Percentiles rank a stretch among this genome's conserved stretches.
These are phyloP conservation scores for Leptobrachium leishanense DNA, from an alignment of 2,113 vertebrate species.

Conservation along the genomic window DNA sequence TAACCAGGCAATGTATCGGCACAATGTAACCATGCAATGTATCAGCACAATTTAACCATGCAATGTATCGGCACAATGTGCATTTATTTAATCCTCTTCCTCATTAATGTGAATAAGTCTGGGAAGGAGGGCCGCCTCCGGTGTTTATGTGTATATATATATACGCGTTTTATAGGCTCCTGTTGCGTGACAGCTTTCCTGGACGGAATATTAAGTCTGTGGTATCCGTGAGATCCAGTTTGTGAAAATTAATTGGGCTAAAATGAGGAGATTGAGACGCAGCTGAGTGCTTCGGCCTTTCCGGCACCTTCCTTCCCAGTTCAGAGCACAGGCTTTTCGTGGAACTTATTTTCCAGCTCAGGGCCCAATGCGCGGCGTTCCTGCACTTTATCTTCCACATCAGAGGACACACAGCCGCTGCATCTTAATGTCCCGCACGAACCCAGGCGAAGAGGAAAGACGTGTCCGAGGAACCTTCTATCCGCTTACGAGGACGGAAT, in stretches of 20 bases:
- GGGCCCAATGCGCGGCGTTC: background rate
- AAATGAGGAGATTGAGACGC: constrained; percentile 84
- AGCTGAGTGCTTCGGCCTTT: constrained; percentile 74
- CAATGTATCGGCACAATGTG: background rate
- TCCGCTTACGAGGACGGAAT: no score
- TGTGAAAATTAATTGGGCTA: constrained; percentile 87
- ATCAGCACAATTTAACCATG: no score
- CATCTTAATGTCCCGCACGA: no score
- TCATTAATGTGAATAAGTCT: constrained; percentile 58
- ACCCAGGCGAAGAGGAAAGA: no score
- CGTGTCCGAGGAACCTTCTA: no score
- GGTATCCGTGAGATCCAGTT: constrained; percentile 79
- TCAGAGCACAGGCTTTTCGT: constrained; percentile 56
- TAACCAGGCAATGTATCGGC: no score
- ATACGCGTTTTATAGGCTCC: constrained; percentile 62
- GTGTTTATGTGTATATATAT: no score
- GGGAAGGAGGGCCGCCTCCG: no score
- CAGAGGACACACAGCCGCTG: background rate
- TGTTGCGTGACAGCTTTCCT: constrained; percentile 68
- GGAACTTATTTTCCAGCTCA: constrained; percentile 59
- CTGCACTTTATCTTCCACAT: background rate
- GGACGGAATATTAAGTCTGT: constrained; percentile 58
- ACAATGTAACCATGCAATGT: no score
- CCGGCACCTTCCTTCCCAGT: constrained; percentile 63
- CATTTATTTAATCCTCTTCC: constrained; percentile 1